Base-by-base conservation (phyloP, 2,888 invertebrate species). In the Zele albiditarsus region DNA sequence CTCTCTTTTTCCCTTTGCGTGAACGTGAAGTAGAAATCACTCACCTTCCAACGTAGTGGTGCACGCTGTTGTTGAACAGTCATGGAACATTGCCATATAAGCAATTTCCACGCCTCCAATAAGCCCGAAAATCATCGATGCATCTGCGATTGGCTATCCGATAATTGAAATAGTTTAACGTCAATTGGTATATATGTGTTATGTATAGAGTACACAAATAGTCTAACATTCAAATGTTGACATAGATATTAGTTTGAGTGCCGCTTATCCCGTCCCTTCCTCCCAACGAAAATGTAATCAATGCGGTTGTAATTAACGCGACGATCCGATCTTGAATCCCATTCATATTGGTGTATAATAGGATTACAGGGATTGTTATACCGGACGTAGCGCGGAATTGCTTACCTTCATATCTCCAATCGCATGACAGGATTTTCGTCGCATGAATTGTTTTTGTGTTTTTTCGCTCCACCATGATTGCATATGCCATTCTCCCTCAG, bases 381-480 rank as follows among this genome's bases (percentile, higher is more conserved):
- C n/a, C 74, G 74, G 62, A 74, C 67, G 70, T 38, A 57, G 63
- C 42, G 27, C 27, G 28, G 62, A 49, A 68, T 68, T 68, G 71
- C 77, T 69, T n/a, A 79, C 78, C 69, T 80, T 74, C 10, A 77
- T 72, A 20, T n/a, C 57, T 0, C 78, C 76, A 33, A 79, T 70
- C n/a, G 75, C 68, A 10, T 71, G 38, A 74, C 79, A 78, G 58
- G 75, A 66, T 49, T 77, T 31, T 23, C 78, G 79, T 62, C 75
- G 75, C 62, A 76, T 75, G 62, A 80, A 80, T 74, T 77, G 80
- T 71, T 74, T 38, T 49, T 77, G 73, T 27, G 79, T 78, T 12
- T 76, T 77, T 73, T 75, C 78, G 27, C 77, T 73, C 81, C 79
- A 79, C 80, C 78, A 81, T 1, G 79, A 79, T 23, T 71, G 66